Evolutionary conservation across 64 coral and sea anemone genomes (phyloP), one percentile per base, ranked within the genome.

Genomic region (Montipora cactus): DNA sequence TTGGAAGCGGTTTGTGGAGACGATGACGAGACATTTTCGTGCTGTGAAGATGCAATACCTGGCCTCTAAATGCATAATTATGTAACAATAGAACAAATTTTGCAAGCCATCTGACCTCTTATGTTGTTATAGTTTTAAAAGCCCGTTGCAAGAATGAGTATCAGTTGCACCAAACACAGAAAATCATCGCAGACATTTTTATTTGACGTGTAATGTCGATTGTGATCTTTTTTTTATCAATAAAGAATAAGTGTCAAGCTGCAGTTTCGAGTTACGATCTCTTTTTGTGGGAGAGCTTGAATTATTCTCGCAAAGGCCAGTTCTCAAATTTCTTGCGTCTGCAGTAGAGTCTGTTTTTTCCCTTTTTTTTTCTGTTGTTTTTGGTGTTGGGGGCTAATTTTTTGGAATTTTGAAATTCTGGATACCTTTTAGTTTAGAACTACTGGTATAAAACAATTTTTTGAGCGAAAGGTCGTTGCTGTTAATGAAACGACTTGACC

Each of bases 1-100:
- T 85, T 88, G 21, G 92, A 93, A 44, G 92, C 83, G 49, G 74
- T 88, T 52, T 81, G 85, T 78, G 80, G 76, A 87, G 92, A 93
- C 73, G 92, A 93, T 79, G 92, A 93, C 37, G 92, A 93, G 12
- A 93, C 92, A 87, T 93, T 93, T 93, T 93, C 92, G 83, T 93
- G 92, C 84, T 85, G 86, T 8, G 62, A 93, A 47, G 92, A 88
- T 69, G 83, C 83, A 93, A 93, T 88, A 53, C 76, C 85, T 73
- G 84, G 87, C 15, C 87, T 89, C 49, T 89, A 64, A 86, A 23
- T 73, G 14, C 19, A 67, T 67, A 57, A 57, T 57, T 8, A 50
- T 86, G 66, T 71, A 22, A 86, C 66, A 71, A 86, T 51, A 76
- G 49, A 37, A 5, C 44, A 5, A 70, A 71, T 49, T 67, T 69